Conservation (phyloP, 64 coral and sea anemone species). For the Cladopsammia gracilis region DNA sequence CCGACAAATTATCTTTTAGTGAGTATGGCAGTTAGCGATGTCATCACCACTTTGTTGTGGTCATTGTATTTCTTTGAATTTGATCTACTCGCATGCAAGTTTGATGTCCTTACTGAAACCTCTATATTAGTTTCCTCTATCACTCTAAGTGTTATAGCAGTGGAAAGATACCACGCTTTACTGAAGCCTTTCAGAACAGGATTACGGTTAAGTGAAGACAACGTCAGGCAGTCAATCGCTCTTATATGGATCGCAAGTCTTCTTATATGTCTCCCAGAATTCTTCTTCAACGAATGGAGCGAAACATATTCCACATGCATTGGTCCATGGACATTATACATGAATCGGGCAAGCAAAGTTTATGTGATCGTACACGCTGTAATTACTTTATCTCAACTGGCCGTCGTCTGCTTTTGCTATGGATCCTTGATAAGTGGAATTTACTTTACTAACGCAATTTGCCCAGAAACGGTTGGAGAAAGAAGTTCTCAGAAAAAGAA, state of each 20-base stretch:
- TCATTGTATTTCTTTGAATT: not conserved
- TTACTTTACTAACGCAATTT: slow-evolving; percentile 53
- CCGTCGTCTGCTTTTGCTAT: slow-evolving; percentile 16
- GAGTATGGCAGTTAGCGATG: not conserved
- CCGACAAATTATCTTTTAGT: not conserved
- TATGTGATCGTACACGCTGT: not conserved
- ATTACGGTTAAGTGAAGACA: not conserved
- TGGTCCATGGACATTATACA: not conserved
- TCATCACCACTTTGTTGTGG: not conserved
- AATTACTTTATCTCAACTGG: not conserved
- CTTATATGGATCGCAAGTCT: not conserved
- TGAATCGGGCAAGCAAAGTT: not conserved
- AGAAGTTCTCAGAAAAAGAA: too few species aligned
- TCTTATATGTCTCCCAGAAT: not conserved
- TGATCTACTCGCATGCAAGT: not conserved
- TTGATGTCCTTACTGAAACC: not conserved
- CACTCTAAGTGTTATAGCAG: too few species aligned
- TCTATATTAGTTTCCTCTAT: not conserved
- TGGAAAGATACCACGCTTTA: too few species aligned
- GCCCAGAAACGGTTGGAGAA: not conserved
- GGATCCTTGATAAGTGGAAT: slow-evolving; percentile 34
- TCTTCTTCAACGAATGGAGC: not conserved
- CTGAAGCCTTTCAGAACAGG: not conserved
- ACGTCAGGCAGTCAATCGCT: not conserved
- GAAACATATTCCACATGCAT: not conserved